These are phyloP conservation scores for Aleiodes sp. DNA, from an alignment of 1,140 invertebrate genomes.

Conservation along the genomic window DNA sequence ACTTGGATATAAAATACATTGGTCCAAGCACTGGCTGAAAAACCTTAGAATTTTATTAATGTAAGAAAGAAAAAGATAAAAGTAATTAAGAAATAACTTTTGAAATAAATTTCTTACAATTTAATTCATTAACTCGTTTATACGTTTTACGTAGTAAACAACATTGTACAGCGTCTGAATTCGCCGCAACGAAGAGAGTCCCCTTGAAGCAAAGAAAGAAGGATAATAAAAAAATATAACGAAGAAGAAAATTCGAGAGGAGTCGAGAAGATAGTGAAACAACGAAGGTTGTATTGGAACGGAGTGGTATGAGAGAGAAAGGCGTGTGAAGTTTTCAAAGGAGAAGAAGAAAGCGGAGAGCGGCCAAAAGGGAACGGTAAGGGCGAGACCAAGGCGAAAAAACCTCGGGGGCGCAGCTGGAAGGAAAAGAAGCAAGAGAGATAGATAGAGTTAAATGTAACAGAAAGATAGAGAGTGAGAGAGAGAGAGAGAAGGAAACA, in stretches of 20 bases:
- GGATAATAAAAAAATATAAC: too few species aligned
- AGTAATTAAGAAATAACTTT: too few species aligned
- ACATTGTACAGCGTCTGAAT: too few species aligned
- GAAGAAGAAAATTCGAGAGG: neutral
- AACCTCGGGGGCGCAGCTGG: slow-evolving; percentile 35
- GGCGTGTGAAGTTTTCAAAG: slow-evolving; percentile 21
- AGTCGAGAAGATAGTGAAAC: neutral
- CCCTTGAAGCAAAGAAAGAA: too few species aligned
- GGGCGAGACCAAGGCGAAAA: slow-evolving; percentile 33
- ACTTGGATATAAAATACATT: slow-evolving; percentile 25
- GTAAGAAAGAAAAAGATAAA: too few species aligned
- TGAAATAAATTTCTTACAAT: too few species aligned
- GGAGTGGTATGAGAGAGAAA: slow-evolving; percentile 3
- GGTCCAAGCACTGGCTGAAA: slow-evolving; percentile 22
- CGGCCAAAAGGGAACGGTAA: slow-evolving; percentile 29
- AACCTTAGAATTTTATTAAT: too few species aligned
- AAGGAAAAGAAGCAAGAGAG: neutral
- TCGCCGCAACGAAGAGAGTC: too few species aligned
- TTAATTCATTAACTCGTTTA: too few species aligned
- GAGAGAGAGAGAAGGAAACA: slow-evolving; percentile 15
- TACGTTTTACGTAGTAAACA: too few species aligned
- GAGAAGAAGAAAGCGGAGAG: slow-evolving; percentile 18
- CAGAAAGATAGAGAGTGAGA: neutral
- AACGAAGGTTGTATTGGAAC: too few species aligned
- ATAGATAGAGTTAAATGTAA: too few species aligned